A percentile compares a stretch with the other conserved stretches of the same genome.
Conservation (phyloP, 2,888 invertebrate species). For the Argyra leucocephala region DNA sequence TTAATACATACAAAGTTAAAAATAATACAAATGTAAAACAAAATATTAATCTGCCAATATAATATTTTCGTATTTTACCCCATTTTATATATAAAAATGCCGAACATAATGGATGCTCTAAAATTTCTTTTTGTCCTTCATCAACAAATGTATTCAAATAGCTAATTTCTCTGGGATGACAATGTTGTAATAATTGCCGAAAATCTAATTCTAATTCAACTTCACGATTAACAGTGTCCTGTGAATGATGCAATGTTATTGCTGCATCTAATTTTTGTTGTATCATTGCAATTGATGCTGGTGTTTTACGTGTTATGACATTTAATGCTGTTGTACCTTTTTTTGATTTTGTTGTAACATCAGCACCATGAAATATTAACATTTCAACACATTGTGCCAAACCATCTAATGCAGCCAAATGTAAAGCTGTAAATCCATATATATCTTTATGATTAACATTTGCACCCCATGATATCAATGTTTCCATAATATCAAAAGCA, state of each 20-base stretch:
- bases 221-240: slow-evolving; percentile 66
- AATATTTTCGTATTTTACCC: slow-evolving; percentile 83
- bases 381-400: slow-evolving; percentile 76
- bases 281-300: slow-evolving; percentile 73
- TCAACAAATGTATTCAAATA: slow-evolving; percentile 79
- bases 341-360: slow-evolving; percentile 79
- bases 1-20: slow-evolving; percentile 71
- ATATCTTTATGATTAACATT: slow-evolving; percentile 76
- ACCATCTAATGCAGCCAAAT: slow-evolving; percentile 77
- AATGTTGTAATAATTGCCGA: slow-evolving; percentile 70
- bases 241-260: slow-evolving; percentile 66
- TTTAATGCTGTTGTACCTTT: slow-evolving; percentile 79
- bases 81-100: slow-evolving; percentile 81
- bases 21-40: slow-evolving; percentile 72
- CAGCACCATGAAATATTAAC: slow-evolving; percentile 73
- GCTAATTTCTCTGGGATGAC: slow-evolving; percentile 74
- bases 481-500: slow-evolving; percentile 71
- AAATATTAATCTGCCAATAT: slow-evolving; percentile 66
- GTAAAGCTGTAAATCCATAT: slow-evolving; percentile 76
- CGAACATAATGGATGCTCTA: slow-evolving; percentile 77
- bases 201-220: slow-evolving; percentile 75
- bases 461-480: slow-evolving; percentile 67
- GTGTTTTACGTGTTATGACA: slow-evolving; percentile 76
- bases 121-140: slow-evolving; percentile 78
- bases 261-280: slow-evolving; percentile 72